Percentiles rank a stretch among this genome's conserved stretches.
phyloP scores from a whole-genome alignment of 2,888 invertebrate species.

The Lepidochrysops patricia region DNA sequence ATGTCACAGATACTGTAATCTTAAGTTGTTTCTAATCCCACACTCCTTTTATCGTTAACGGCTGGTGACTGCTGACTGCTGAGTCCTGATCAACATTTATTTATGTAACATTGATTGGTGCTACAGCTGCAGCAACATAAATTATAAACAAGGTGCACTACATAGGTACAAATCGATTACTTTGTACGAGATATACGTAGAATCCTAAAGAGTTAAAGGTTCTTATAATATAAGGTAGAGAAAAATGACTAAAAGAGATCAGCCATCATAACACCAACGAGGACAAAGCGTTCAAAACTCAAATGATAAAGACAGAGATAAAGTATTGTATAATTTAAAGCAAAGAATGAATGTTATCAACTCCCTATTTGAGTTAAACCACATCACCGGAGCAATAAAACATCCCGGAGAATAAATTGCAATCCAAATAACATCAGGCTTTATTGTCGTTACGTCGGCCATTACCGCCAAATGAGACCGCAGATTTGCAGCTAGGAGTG shows the following conservation, averaged over 20 bases:
- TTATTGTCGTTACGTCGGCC: constrained; percentile 12
- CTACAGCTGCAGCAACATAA: no score
- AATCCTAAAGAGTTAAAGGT: no score
- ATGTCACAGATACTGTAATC: background rate
- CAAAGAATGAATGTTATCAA: background rate
- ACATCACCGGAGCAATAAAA: background rate
- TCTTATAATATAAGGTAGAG: no score
- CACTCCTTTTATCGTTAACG: background rate
- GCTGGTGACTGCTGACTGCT: background rate
- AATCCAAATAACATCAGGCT: constrained; percentile 14
- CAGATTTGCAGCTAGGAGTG: constrained; percentile 13
- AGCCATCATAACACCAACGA: no score
- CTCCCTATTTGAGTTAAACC: background rate
- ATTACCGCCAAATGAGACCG: constrained; percentile 2
- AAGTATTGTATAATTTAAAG: background rate
- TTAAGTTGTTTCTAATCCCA: background rate
- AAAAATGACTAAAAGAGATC: no score
- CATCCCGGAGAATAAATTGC: constrained; percentile 10
- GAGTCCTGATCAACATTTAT: no score
- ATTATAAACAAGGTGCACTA: no score
- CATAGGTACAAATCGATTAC: no score
- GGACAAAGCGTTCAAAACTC: no score
- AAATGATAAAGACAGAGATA: no score
- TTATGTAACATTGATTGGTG: no score
- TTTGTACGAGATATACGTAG: no score